These are phyloP conservation scores for Sebastes schlegelii DNA, from an alignment of 2,113 vertebrate genomes.

Conservation along the genomic window DNA sequence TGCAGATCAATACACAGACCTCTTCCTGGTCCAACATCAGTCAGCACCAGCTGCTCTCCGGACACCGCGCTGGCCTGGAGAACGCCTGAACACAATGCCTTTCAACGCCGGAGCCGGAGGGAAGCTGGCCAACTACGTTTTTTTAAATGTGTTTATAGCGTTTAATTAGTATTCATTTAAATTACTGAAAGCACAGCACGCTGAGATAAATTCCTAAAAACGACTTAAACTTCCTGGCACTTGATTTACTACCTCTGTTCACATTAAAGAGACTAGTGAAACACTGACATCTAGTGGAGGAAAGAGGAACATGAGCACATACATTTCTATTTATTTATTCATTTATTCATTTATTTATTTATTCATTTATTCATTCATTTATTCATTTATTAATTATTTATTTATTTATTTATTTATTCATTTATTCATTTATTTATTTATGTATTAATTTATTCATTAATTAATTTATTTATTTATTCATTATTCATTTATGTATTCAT, in stretches of 20 bases:
- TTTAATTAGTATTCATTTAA: not conserved
- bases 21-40: slow-evolving; percentile 76
- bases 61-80: slow-evolving; percentile 63
- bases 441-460: no score
- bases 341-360: no score
- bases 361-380: no score
- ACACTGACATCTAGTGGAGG: slow-evolving; percentile 48
- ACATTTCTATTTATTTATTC: no score
- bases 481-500: no score
- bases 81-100: slow-evolving; percentile 69
- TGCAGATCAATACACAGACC: no score
- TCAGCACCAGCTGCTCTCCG: slow-evolving; percentile 81
- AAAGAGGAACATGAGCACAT: not conserved
- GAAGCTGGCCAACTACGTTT: rapidly evolving
- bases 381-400: no score
- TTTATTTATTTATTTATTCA: no score
- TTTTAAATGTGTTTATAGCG: rapidly evolving
- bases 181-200: not conserved
- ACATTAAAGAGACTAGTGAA: not conserved
- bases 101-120: rapidly evolving
- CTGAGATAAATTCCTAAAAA: not conserved
- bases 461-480: no score
- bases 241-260: not conserved
- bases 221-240: not conserved
- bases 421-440: no score